Evolutionary conservation across 2,113 vertebrate species (phyloP).

Genomic region (Acanthisitta chloris): DNA sequence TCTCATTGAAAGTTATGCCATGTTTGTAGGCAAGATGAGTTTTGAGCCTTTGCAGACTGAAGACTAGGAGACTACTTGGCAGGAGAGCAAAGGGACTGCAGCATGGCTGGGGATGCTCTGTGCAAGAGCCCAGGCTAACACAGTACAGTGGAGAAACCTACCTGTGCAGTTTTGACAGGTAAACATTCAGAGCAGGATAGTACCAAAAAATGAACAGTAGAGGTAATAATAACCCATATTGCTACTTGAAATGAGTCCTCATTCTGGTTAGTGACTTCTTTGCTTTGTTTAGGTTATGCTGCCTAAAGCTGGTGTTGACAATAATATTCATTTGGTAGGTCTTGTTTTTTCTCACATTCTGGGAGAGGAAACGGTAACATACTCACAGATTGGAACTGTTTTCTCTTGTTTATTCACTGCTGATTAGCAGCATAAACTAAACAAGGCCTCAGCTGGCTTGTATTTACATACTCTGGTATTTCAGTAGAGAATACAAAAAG

Average conservation of each 20-base stretch:
- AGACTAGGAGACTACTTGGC: background rate
- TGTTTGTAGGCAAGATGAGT: background rate
- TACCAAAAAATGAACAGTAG: background rate
- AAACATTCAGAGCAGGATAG: background rate
- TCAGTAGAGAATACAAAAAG: background rate
- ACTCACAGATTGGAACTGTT: background rate
- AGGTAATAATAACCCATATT: background rate
- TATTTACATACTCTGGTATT: background rate
- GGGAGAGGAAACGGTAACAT: background rate
- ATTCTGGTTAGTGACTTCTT: background rate
- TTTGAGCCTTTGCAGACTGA: background rate
- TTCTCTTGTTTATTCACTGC: constrained; percentile 4
- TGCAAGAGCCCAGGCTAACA: background rate
- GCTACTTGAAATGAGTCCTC: background rate
- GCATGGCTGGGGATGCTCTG: accelerated
- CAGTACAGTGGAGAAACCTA: background rate
- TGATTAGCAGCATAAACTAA: constrained; percentile 5
- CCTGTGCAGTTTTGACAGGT: background rate
- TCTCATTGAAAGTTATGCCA: background rate
- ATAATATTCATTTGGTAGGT: background rate
- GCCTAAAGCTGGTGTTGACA: background rate
- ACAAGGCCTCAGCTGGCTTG: background rate
- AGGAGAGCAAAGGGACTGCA: background rate
- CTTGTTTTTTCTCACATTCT: background rate
- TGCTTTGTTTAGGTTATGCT: background rate